Percentiles rank a stretch among this genome's conserved stretches.
Evolutionary conservation across 2,113 vertebrate genomes (phyloP).

Genomic region (Marcusenius ussheri): DNA sequence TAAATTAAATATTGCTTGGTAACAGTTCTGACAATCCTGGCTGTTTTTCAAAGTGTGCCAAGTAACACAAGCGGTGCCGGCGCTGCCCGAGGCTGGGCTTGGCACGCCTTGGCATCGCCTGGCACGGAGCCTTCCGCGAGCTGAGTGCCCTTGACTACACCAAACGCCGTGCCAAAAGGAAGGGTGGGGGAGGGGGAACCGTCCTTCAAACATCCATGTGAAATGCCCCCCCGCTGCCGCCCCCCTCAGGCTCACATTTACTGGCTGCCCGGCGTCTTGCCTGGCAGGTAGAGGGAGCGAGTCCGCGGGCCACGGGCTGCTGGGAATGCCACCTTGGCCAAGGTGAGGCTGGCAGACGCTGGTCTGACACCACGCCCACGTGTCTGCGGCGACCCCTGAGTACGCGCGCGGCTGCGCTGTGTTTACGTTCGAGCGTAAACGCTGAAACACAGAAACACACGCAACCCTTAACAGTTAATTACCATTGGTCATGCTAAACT

Average conservation of each 20-base stretch:
- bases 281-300: background rate
- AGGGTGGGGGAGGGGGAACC: background rate
- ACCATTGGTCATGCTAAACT: background rate
- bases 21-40: conserved; percentile 16
- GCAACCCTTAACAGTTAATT: background rate
- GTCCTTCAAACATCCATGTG: conserved; percentile 15
- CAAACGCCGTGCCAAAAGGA: background rate
- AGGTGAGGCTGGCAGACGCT: background rate
- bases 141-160: conserved; percentile 8
- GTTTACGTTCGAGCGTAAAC: background rate
- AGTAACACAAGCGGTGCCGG: background rate
- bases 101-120: conserved; percentile 1
- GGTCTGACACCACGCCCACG: background rate
- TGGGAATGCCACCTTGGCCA: background rate
- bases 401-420: no score
- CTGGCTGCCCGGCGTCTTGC: background rate
- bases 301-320: background rate
- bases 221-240: background rate
- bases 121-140: background rate
- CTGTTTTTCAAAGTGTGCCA: conserved; percentile 5
- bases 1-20: conserved; percentile 20
- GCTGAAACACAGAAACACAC: background rate
- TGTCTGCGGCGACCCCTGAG: background rate
- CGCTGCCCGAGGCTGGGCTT: background rate
- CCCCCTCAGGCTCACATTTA: background rate